Evolutionary conservation across 1,140 invertebrate species (phyloP), one percentile per base, ranked within the genome.

Genomic region (Platyura marginata): DNA sequence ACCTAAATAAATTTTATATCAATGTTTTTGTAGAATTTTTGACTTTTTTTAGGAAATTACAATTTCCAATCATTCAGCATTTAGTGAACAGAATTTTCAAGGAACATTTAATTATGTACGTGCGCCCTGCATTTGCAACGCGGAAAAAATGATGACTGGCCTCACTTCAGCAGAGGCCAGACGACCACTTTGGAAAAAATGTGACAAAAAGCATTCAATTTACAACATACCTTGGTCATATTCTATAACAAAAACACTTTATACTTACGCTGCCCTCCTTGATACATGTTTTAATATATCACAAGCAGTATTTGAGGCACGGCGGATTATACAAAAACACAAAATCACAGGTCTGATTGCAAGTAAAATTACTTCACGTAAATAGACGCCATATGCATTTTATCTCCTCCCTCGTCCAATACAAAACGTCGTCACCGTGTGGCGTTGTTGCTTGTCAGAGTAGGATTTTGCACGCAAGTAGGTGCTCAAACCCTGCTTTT

Each of bases 241-340:
- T 38, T 38, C 18, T 21, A 11, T 38, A 4, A 38, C 16, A 38
- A 29, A 8, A 29, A 29, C 25, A 29, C 25, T 29, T 29, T 36
- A 34, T 50, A 69, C 68, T 69, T 64, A 70, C 68, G 68, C 57
- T 69, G 66, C 52, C 64, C 65, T 48, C 67, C 66, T 52, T 67
- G 68, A 66, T 67, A 68, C 68, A 70, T 70, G 52, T 35, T 46
- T 15, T 44, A 34, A 43, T 48, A 38, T 49, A 50, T 44, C 41
- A 43, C 43, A 40, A 48, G 11, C 18, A 32, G 16, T 23, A 32
- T 32, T 23, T 42, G 20, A 42, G 41, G 41, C 41, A 42, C 41
- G 33, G 25, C 25, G 41, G 41, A 40, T 15, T 40, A 40, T 49
- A 45, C 44, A 35, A 38, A 38, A 38, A 38, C 36, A 38, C 36